A percentile compares a stretch with the other conserved stretches of the same genome.
phyloP scores from a whole-genome alignment of 2,888 invertebrate genomes.

The Sinhomidia bicolor region DNA sequence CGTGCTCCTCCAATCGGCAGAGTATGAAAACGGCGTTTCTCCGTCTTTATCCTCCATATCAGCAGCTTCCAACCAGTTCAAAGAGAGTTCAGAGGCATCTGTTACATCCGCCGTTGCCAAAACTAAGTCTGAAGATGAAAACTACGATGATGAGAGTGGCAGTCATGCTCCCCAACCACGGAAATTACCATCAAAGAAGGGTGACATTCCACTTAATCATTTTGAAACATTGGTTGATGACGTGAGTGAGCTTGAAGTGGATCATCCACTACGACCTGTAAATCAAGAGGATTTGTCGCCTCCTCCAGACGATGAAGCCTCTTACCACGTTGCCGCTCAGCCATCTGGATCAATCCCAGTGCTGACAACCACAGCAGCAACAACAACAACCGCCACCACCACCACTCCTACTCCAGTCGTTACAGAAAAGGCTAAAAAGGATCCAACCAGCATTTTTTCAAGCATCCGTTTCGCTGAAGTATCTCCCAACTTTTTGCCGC shows the following conservation, averaged over 20 bases:
- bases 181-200: constrained; percentile 70
- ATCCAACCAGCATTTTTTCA: constrained; percentile 85
- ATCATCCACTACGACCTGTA: constrained; percentile 59
- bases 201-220: constrained; percentile 67
- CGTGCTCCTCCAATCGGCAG: neutral
- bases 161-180: constrained; percentile 61
- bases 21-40: constrained; percentile 9
- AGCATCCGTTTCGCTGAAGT: constrained; percentile 81
- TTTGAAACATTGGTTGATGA: constrained; percentile 75
- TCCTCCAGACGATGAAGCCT: constrained; percentile 52
- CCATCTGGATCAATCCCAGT: constrained; percentile 32
- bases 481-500: constrained; percentile 72
- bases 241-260: constrained; percentile 64
- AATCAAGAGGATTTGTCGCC: constrained; percentile 63
- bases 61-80: constrained; percentile 7
- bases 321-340: neutral
- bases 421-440: constrained; percentile 36
- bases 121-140: constrained; percentile 47
- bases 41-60: neutral
- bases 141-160: constrained; percentile 57
- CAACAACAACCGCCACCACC: constrained; percentile 80
- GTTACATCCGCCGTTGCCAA: constrained; percentile 28
- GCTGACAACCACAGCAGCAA: constrained; percentile 56
- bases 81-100: constrained; percentile 59
- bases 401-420: constrained; percentile 82